Conservation (phyloP, 2,888 invertebrate genomes). For the Dimorphilus gyrociliatus region DNA sequence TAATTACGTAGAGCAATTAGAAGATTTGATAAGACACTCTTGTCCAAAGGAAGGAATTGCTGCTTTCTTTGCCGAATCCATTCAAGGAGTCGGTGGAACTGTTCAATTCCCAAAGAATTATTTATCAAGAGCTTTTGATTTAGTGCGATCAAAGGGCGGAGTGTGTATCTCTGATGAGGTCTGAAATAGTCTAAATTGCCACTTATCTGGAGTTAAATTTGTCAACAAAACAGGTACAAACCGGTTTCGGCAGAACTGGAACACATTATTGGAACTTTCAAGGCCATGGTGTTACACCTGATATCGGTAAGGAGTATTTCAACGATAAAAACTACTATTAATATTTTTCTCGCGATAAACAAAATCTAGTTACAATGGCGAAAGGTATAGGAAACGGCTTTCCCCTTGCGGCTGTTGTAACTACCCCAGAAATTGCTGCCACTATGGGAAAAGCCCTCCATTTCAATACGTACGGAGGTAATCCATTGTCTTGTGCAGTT, state of each 20-base stretch:
- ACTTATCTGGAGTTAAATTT: conserved; percentile 1
- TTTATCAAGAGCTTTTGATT: conserved; percentile 58
- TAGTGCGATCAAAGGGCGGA: conserved; percentile 65
- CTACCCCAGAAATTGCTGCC: conserved; percentile 69
- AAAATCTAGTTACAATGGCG: conserved; percentile 29
- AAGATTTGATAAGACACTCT: conserved; percentile 59
- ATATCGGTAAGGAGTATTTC: conserved; percentile 49
- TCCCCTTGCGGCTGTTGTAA: conserved; percentile 84
- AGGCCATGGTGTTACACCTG: conserved; percentile 64
- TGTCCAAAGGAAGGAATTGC: conserved; percentile 60
- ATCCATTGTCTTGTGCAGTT: conserved; percentile 70
- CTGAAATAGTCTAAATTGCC: conserved; percentile 9
- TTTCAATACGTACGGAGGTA: conserved; percentile 93
- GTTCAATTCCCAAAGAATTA: conserved; percentile 81
- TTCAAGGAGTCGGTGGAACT: conserved; percentile 85
- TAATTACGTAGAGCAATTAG: conserved; percentile 64
- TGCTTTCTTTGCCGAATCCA: conserved; percentile 81
- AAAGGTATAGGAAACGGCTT: conserved; percentile 65
- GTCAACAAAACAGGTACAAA: conserved; percentile 55
- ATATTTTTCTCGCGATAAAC: not conserved
- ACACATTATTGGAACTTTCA: conserved; percentile 94
- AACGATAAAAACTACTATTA: not conserved
- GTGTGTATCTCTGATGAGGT: conserved; percentile 81
- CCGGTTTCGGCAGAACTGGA: conserved; percentile 87
- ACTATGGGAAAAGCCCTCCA: conserved; percentile 57